Evolutionary conservation across 2,113 vertebrate genomes (phyloP).

Genomic region (Lophochroa leadbeateri): DNA sequence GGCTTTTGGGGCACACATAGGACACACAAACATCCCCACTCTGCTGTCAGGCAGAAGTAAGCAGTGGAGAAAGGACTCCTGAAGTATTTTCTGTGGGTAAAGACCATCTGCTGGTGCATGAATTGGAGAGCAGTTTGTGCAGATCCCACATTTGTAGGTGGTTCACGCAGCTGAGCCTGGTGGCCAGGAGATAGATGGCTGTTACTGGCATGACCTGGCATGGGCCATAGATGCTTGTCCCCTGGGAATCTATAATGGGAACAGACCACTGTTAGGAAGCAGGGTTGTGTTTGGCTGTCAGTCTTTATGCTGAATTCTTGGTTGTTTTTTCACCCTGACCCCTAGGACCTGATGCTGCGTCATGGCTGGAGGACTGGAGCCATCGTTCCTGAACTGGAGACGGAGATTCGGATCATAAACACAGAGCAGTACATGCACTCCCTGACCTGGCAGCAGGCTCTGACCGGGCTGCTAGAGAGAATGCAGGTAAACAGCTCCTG

Average conservation of each 20-base stretch:
- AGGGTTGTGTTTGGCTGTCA: slow-evolving; percentile 1
- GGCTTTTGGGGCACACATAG: rapidly evolving
- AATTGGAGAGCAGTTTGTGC: neutral
- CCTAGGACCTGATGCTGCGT: slow-evolving; percentile 81
- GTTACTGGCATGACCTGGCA: neutral
- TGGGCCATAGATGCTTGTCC: neutral
- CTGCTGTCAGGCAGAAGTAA: neutral
- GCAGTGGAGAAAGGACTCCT: neutral
- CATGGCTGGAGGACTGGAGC: slow-evolving; percentile 84
- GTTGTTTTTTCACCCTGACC: neutral
- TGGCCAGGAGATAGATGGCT: neutral
- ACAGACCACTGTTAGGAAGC: neutral
- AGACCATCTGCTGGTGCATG: neutral
- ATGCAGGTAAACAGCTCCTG: slow-evolving; percentile 75
- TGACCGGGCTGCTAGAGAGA: slow-evolving; percentile 81
- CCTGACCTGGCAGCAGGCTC: slow-evolving; percentile 84
- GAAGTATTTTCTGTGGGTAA: neutral
- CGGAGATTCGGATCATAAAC: slow-evolving; percentile 82
- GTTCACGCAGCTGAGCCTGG: neutral
- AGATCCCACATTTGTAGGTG: neutral
- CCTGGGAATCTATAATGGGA: neutral
- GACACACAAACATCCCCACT: neutral
- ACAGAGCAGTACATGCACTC: slow-evolving; percentile 84
- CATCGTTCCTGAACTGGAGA: slow-evolving; percentile 82
- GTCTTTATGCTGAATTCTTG: neutral